phyloP scores from a whole-genome alignment of 2,888 invertebrate species.

The Leptopilina myrica region DNA sequence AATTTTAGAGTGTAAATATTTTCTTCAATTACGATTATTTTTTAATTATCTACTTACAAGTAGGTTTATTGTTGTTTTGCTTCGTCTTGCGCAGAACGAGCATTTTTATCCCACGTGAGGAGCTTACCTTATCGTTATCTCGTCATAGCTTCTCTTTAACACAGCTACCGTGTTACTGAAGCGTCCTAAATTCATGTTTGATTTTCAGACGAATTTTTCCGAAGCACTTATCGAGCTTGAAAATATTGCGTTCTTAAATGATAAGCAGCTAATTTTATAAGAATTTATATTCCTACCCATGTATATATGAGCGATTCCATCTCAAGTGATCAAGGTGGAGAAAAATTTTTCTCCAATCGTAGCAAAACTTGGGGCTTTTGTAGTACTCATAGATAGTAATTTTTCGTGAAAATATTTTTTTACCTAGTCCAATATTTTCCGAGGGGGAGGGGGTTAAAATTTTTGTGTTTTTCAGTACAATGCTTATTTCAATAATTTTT shows the following conservation, averaged over 20 bases:
- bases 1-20: not conserved
- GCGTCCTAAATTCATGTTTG: constrained; percentile 41
- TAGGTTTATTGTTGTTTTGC: not conserved
- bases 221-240: not conserved
- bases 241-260: constrained; percentile 7
- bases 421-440: too few species aligned
- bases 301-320: too few species aligned
- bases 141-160: constrained; percentile 52
- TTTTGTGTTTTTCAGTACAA: too few species aligned
- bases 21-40: not conserved
- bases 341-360: too few species aligned
- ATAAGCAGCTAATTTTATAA: not conserved
- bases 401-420: too few species aligned
- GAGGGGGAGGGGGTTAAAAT: too few species aligned
- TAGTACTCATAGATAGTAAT: too few species aligned
- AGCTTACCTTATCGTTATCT: constrained; percentile 54
- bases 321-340: too few species aligned
- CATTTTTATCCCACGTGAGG: constrained; percentile 25
- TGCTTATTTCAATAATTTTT: too few species aligned
- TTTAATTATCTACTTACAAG: not conserved
- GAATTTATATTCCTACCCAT: too few species aligned
- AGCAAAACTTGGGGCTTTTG: too few species aligned
- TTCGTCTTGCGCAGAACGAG: not conserved
- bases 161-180: constrained; percentile 55
- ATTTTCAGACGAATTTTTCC: constrained; percentile 23